Evolutionary conservation across 2,888 invertebrate genomes (phyloP).

Genomic region (Cremastobaeus sp.): DNA sequence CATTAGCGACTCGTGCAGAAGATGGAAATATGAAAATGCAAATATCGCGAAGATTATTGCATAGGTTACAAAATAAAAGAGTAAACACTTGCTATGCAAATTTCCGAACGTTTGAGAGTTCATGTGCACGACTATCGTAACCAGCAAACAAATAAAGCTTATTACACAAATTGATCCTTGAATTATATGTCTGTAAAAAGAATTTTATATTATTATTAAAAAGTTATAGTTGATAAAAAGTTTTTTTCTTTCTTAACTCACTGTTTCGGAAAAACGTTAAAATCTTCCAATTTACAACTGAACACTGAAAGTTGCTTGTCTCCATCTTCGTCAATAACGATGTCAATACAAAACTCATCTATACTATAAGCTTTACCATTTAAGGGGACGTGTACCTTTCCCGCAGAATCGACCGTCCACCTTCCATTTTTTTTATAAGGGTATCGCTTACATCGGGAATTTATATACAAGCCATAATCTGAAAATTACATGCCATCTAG

Average conservation of each 20-base stretch:
- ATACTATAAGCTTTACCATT: too few relatives aligned
- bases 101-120: not conserved
- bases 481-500: too few relatives aligned
- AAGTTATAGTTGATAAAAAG: too few relatives aligned
- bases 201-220: too few relatives aligned
- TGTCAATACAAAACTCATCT: not conserved
- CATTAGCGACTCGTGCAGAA: too few relatives aligned
- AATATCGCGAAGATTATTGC: not conserved
- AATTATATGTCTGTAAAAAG: not conserved
- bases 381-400: not conserved
- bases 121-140: not conserved
- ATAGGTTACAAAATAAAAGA: not conserved
- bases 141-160: not conserved
- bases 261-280: too few relatives aligned
- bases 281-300: too few relatives aligned
- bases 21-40: not conserved
- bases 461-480: not conserved
- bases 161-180: not conserved
- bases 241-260: too few relatives aligned
- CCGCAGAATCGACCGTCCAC: not conserved
- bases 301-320: too few relatives aligned
- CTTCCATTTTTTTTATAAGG: not conserved
- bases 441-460: not conserved
- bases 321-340: too few relatives aligned
- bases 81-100: not conserved